Evolutionary conservation across 2,113 vertebrate species (phyloP), one percentile per base, ranked within the genome.

Genomic region (Myocastor coypus): DNA sequence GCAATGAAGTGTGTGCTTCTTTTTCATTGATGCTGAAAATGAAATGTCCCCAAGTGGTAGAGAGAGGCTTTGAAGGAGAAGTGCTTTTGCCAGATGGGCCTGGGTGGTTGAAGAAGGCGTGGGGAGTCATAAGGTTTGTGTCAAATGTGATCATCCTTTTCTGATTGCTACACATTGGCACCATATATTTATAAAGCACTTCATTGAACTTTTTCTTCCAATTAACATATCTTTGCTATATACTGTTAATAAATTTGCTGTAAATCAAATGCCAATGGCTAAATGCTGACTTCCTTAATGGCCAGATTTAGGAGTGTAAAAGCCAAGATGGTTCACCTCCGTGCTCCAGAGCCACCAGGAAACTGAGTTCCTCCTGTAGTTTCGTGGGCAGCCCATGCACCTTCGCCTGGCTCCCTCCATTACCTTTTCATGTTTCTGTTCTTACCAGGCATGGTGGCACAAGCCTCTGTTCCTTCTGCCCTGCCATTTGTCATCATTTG

Each of bases 1-100:
- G 89, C 92, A 97, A 0, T 93, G 81, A 61, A 96, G 87, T 94
- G 81, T 97, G 85, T 77, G 96, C 96, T 97, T 97, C 75, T 93
- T 97, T 97, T 96, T 96, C 87, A 94, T 55, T 97, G 95, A 93
- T 96, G 92, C 97, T 96, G 84, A 97, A 97, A 96, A 96, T 95
- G 78, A 84, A 94, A 83, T 94, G 91, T 93, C 96, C 89, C 73
- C 84, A 96, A 90, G 87, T 87, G 88, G 84, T 86, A 89, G 89
- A 73, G 95, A 84, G 82, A 46, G 96, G 92, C 93, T 95, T 94
- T 88, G 64, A 97, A 96, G 88, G 94, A 83, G 86, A 71, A 94
- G 96, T 95, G 78, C 61, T 87, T 61, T 95, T 97, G 86, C 92
- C 95, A 97, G 84, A 95, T 95, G 92, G 92, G 55, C 46, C 34